Conservation (phyloP, 2,797 vertebrate genomes). For the Florisuga fusca region DNA sequence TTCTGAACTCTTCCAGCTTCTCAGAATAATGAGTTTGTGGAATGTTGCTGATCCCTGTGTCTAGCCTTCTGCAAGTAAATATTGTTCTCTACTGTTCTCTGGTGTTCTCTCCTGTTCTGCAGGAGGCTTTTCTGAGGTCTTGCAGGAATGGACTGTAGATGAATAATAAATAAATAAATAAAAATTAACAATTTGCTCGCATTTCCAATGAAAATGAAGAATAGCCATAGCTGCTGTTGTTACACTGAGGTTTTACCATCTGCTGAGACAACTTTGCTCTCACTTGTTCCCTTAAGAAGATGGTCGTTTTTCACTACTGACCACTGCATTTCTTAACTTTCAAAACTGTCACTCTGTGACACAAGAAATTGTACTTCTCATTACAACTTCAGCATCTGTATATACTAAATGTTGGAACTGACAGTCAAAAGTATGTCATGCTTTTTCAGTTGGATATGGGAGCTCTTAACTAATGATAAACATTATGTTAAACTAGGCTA, state of each 20-base stretch:
- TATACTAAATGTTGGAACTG: neutral
- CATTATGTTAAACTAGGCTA: neutral
- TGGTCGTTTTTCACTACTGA: neutral
- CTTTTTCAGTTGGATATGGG: neutral
- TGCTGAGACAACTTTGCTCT: neutral
- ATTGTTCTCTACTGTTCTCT: neutral
- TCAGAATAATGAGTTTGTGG: neutral
- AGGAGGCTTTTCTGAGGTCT: neutral
- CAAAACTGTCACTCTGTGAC: neutral
- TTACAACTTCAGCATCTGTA: neutral
- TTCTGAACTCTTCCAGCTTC: neutral
- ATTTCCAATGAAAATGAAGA: neutral
- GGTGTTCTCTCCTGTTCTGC: too few relatives aligned
- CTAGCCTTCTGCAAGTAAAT: neutral
- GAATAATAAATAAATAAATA: neutral
- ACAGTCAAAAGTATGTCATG: neutral
- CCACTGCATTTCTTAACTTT: neutral
- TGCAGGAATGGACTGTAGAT: neutral
- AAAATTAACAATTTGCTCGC: neutral
- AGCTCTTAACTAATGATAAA: neutral
- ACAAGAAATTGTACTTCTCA: neutral
- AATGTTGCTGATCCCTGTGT: neutral
- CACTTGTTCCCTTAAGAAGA: neutral
- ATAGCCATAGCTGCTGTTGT: neutral
- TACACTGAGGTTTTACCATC: neutral